Evolutionary conservation across 2,888 invertebrate species (phyloP).

Genomic region (Boloria selene): DNA sequence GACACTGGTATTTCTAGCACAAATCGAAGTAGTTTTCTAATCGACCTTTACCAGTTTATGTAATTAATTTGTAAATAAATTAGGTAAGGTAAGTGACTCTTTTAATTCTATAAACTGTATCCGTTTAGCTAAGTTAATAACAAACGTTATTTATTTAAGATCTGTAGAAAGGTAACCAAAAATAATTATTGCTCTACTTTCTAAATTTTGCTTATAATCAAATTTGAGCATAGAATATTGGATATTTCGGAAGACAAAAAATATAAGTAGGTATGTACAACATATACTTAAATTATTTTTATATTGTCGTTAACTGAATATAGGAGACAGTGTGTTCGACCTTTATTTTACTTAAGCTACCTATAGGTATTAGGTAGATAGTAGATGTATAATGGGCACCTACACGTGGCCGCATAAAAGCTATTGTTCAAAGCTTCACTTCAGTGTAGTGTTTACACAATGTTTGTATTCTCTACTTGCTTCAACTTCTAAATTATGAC

Average conservation of each 20-base stretch:
- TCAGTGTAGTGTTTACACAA: conserved; percentile 13
- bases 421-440: conserved; percentile 25
- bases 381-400: not conserved
- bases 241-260: too few relatives aligned
- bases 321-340: not conserved
- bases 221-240: too few relatives aligned
- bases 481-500: not conserved
- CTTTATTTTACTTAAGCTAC: conserved; percentile 4
- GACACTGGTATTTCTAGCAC: conserved; percentile 32
- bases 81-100: too few relatives aligned
- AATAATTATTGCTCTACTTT: too few relatives aligned
- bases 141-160: too few relatives aligned
- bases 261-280: too few relatives aligned
- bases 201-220: too few relatives aligned
- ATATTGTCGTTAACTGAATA: conserved; percentile 1
- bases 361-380: not conserved
- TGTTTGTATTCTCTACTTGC: conserved; percentile 11
- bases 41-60: not conserved
- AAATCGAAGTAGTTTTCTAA: conserved; percentile 5
- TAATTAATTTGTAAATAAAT: not conserved
- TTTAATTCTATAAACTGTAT: too few relatives aligned
- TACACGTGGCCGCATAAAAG: conserved; percentile 28
- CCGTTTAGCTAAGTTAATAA: too few relatives aligned
- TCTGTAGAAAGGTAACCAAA: too few relatives aligned
- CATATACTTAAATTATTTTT: too few relatives aligned